These are phyloP conservation scores for Gryllus longicercus DNA, from an alignment of 2,888 invertebrate genomes.

Conservation along the genomic window DNA sequence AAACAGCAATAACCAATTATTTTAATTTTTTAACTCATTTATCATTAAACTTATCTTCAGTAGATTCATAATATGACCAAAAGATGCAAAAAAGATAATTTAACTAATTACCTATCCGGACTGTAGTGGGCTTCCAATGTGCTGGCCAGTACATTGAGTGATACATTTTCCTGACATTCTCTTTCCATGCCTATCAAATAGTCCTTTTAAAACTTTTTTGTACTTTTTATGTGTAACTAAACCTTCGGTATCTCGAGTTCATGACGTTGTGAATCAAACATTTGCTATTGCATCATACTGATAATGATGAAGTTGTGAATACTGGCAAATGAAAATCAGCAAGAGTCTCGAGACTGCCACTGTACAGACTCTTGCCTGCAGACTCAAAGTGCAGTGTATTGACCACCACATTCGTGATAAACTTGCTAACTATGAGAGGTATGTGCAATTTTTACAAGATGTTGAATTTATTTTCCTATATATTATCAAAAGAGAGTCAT, in stretches of 20 bases:
- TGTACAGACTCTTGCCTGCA: slow-evolving; percentile 11
- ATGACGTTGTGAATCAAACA: neutral
- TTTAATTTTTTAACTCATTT: no score
- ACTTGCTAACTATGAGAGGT: slow-evolving; percentile 23
- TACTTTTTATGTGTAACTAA: neutral
- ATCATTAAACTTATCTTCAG: no score
- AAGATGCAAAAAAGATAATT: no score
- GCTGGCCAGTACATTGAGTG: no score
- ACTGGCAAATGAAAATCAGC: neutral
- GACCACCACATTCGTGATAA: slow-evolving; percentile 19
- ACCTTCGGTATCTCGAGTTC: neutral
- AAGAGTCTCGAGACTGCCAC: neutral
- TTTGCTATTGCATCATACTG: neutral
- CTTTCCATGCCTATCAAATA: no score
- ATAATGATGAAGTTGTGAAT: neutral
- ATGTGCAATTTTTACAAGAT: slow-evolving; percentile 27
- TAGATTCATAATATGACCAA: no score
- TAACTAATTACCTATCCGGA: no score
- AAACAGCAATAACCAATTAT: no score
- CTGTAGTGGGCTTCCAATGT: no score
- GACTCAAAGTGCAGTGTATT: neutral
- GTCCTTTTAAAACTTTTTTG: no score
- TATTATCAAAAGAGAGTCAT: slow-evolving; percentile 25
- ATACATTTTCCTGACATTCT: no score
- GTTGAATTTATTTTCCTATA: slow-evolving; percentile 31